Percentiles rank a stretch among this genome's conserved stretches.
phyloP scores from a whole-genome alignment of 2,888 invertebrate species.

The Thereva unica region DNA sequence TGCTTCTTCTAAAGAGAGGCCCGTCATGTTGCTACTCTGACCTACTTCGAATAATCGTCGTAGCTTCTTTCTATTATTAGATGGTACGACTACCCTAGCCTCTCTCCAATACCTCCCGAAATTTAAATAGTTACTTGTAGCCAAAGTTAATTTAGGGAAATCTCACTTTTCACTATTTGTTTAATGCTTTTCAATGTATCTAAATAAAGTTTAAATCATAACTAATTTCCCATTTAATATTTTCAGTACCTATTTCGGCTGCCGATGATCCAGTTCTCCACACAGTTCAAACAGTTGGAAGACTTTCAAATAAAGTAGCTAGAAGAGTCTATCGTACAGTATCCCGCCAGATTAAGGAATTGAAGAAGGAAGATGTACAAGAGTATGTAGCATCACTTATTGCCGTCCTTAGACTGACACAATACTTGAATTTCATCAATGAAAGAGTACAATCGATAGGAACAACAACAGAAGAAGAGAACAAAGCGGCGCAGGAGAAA shows the following conservation, averaged over 20 bases:
- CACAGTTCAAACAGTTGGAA: constrained; percentile 73
- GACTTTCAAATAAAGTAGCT: constrained; percentile 72
- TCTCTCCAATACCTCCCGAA: no score
- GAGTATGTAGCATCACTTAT: constrained; percentile 60
- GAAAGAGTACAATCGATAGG: constrained; percentile 49
- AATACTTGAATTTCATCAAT: constrained; percentile 59
- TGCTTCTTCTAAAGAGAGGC: no score
- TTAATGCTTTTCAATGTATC: not conserved
- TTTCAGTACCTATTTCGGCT: constrained; percentile 64
- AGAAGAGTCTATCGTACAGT: constrained; percentile 71
- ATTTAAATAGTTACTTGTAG: not conserved
- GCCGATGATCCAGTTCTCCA: constrained; percentile 70
- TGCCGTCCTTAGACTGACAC: constrained; percentile 59
- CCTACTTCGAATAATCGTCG: no score
- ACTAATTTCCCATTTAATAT: no score
- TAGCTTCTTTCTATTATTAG: no score
- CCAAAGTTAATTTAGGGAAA: not conserved
- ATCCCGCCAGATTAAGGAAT: constrained; percentile 63
- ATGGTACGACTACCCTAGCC: no score
- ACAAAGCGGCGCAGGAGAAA: not conserved
- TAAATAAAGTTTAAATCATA: no score
- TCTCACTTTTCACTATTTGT: not conserved
- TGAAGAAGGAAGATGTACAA: constrained; percentile 60
- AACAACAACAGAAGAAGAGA: not conserved
- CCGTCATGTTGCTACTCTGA: no score